These are phyloP conservation scores for Meloidogyne hapla DNA, from an alignment of 1,140 invertebrate species.

Conservation along the genomic window DNA sequence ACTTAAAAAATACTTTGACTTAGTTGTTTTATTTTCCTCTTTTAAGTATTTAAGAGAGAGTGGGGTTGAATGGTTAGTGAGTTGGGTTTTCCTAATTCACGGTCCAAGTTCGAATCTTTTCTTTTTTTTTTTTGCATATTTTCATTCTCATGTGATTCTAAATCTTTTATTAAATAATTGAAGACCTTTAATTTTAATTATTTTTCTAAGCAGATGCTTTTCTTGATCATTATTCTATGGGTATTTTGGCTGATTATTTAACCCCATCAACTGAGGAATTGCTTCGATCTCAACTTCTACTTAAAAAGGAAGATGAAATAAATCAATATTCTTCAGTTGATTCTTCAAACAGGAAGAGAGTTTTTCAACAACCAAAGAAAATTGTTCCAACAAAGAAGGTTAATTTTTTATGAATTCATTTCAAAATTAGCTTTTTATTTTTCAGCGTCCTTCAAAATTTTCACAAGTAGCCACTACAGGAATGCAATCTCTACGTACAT, in stretches of 20 bases:
- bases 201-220: neutral
- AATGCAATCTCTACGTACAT: neutral
- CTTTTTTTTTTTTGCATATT: no score
- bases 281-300: neutral
- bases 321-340: neutral
- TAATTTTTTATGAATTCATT: no score
- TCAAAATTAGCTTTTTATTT: no score
- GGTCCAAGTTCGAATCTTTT: no score
- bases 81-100: no score
- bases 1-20: neutral
- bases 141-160: no score
- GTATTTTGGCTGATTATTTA: slow-evolving; percentile 32
- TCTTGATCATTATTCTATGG: slow-evolving; percentile 16
- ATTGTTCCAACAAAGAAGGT: slow-evolving; percentile 14
- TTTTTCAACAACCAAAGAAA: neutral
- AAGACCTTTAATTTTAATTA: no score
- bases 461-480: neutral
- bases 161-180: no score
- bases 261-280: neutral
- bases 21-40: neutral
- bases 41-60: no score
- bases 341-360: neutral
- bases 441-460: neutral
- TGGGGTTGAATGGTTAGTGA: no score
- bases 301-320: slow-evolving; percentile 12